Evolutionary conservation across 2,888 invertebrate species (phyloP), one percentile per base, ranked within the genome.

Genomic region (Esperia sulphurella): DNA sequence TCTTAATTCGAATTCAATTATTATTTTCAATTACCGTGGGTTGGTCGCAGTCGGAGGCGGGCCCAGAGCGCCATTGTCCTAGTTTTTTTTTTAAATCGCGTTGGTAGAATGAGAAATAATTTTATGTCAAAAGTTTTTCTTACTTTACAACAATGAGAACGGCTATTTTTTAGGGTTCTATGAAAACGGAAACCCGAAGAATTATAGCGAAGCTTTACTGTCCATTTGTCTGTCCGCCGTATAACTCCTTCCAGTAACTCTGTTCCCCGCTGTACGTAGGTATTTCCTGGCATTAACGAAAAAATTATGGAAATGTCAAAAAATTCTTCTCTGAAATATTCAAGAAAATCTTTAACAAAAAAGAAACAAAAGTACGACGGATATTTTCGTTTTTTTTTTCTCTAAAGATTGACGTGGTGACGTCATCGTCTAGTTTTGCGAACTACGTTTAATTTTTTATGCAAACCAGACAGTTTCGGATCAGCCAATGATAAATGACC

Each of bases 1-100:
- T 79, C 79, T 77, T 83, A 85, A 82, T 83, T 80, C 74, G 63
- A 80, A 81, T 85, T 83, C 80, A 79, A 86, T 83, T 84, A 85
- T 83, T 79, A 83, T 83, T 85, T 84, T 78, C 81, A 81, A 83
- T 84, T 83, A 82, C 79, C 74, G 75, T 71, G 75, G 73, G 76
- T 67, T 61, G 75, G 67, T 67, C 63, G 71, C 63, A 71, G 70
- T 68, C 59, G 60, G 72, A 71, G 68, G 60, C 61, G 62, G 57
- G 58, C 59, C 61, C 68, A 59, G 61, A 65, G 61, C 53, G 65
- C 71, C 66, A 76, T 79, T 83, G 83, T 81, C 71, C 77, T 71
- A 77, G 67, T 73, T 80, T 77, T 72, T 70, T 72, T 71, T 65
- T 55, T 52, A 56, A 14, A 30, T 13, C 8, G 41, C 41, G 50